Conservation (phyloP, 2,888 invertebrate species). For the Hemistola chrysoprasaria region DNA sequence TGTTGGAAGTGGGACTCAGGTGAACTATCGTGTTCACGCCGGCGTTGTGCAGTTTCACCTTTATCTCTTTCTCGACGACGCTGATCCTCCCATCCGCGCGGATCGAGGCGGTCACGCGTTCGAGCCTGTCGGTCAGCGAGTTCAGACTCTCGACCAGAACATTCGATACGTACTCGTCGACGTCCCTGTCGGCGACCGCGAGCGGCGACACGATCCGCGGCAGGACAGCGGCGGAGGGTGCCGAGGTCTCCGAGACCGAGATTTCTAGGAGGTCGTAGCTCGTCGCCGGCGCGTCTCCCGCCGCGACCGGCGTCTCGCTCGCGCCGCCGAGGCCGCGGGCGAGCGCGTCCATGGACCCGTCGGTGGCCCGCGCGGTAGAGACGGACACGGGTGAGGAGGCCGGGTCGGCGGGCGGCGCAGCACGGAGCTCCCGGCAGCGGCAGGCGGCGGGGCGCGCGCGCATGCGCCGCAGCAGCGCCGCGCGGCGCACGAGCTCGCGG, state of each 20-base stretch:
- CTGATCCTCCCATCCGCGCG: conserved; percentile 62
- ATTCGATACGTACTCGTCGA: conserved; percentile 78
- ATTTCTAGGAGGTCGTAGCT: conserved; percentile 68
- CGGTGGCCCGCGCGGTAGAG: conserved; percentile 49
- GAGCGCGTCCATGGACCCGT: conserved; percentile 12
- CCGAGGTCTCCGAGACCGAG: conserved; percentile 59
- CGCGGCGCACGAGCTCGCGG: conserved; percentile 64
- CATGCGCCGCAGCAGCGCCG: conserved; percentile 64
- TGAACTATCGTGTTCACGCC: conserved; percentile 77
- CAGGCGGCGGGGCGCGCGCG: conserved; percentile 56
- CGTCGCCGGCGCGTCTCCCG: conserved; percentile 39
- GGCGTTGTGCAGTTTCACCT: conserved; percentile 73
- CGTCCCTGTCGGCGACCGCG: conserved; percentile 42
- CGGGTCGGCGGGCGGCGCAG: conserved; percentile 49
- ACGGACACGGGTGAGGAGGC: conserved; percentile 51
- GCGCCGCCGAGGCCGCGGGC: conserved; percentile 32
- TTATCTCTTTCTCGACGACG: conserved; percentile 76
- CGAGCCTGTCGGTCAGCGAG: conserved; percentile 71
- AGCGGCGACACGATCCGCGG: not conserved
- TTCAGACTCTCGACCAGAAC: conserved; percentile 77
- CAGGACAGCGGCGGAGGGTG: conserved; percentile 26
- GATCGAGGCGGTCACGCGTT: conserved; percentile 65
- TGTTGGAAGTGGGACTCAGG: conserved; percentile 72
- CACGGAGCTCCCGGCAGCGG: conserved; percentile 56
- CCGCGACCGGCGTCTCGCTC: conserved; percentile 40